A percentile compares a stretch with the other conserved stretches of the same genome.
Evolutionary conservation across 2,888 invertebrate species (phyloP).

Genomic region (Athalia circularis): DNA sequence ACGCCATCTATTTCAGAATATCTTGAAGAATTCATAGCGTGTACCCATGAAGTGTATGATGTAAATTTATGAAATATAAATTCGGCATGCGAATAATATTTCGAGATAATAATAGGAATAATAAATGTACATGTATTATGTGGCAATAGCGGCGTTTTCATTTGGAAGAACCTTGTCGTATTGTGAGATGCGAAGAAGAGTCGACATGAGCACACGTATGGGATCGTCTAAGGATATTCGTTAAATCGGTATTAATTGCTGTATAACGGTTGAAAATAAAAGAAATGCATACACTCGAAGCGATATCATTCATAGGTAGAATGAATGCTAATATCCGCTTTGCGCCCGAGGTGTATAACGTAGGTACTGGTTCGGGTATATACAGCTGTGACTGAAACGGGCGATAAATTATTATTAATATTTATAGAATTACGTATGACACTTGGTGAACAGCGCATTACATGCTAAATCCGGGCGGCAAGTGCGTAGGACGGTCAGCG

Average conservation of each 20-base stretch:
- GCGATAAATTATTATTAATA: slow-evolving; percentile 48
- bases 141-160: too few species aligned
- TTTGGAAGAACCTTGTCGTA: too few species aligned
- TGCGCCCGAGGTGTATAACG: background rate
- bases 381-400: background rate
- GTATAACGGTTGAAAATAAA: slow-evolving; percentile 9
- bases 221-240: background rate
- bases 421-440: slow-evolving; percentile 46
- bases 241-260: slow-evolving; percentile 6
- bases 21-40: too few species aligned
- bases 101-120: too few species aligned
- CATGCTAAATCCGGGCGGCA: slow-evolving; percentile 50
- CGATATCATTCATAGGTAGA: background rate
- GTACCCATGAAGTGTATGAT: too few species aligned
- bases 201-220: too few species aligned
- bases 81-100: too few species aligned
- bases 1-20: too few species aligned
- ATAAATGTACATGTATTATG: too few species aligned
- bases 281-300: background rate
- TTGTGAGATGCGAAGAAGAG: too few species aligned
- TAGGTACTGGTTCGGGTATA: background rate
- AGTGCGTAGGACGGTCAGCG: slow-evolving; percentile 47
- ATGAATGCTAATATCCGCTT: slow-evolving; percentile 29
- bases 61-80: too few species aligned
- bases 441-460: slow-evolving; percentile 50